Percentiles rank a stretch among this genome's conserved stretches.
Conservation (phyloP, 2,113 vertebrate species). For the Pelobates fuscus region DNA sequence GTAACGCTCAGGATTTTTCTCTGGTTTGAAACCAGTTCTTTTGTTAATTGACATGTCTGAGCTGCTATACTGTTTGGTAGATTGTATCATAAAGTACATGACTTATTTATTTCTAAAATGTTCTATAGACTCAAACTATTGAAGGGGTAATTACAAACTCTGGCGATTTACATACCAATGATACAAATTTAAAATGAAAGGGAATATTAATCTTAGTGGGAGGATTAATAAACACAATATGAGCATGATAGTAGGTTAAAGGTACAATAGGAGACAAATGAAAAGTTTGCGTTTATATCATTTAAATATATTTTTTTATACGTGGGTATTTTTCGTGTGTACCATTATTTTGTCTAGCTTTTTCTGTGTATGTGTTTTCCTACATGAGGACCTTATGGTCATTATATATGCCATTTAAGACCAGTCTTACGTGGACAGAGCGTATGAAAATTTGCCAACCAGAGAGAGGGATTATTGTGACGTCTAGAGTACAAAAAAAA, state of each 20-base stretch:
- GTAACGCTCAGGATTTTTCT: neutral
- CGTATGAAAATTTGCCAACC: no score
- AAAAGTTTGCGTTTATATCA: no score
- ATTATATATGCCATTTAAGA: no score
- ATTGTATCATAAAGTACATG: slow-evolving; percentile 15
- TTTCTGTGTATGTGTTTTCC: no score
- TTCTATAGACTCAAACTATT: neutral
- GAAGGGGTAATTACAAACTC: neutral
- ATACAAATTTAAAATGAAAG: neutral
- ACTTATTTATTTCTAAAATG: slow-evolving; percentile 5
- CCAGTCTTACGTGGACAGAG: no score
- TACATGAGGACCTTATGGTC: no score
- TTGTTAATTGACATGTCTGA: slow-evolving; percentile 32
- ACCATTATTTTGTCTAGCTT: no score
- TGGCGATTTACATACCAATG: neutral
- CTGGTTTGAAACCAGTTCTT: neutral
- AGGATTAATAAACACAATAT: neutral
- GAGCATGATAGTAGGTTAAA: neutral
- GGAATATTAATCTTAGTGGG: neutral
- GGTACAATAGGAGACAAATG: no score
- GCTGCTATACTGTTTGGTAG: slow-evolving; percentile 5
- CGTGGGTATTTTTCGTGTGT: no score
- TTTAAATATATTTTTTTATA: no score
- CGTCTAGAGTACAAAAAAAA: no score
- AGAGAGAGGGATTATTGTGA: no score